Evolutionary conservation across 2,797 vertebrate genomes (phyloP), one percentile per base, ranked within the genome.

Genomic region (Parotocinclus haroldoi): DNA sequence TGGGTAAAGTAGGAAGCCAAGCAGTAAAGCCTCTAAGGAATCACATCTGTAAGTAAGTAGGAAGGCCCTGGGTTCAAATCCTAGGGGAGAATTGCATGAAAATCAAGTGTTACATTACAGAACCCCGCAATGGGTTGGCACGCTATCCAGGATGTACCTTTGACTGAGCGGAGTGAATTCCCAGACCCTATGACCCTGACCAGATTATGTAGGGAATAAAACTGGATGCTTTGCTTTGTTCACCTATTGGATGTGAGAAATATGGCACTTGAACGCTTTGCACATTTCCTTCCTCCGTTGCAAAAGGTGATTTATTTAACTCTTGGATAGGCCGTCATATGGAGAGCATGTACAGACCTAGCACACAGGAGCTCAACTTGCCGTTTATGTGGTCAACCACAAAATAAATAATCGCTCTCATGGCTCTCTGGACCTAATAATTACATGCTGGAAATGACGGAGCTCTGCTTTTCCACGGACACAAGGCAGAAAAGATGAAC

Each of bases 391-490:
- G 85, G 85, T 83, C 78, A 79, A 86, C 82, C 76, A 81, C 84
- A 78, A 84, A 87, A 80, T 80, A 86, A 83, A 88, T 84, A 84
- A 86, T 86, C 83, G 73, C 68, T 38, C 68, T 76, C 76, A 77
- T 85, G 78, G 71, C 78, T 86, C 7, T 46, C 62, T 73, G 84
- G 85, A 89, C 79, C 86, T 89, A 84, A 88, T 89, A 88, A 89
- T 89, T 89, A 88, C 84, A 84, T 75, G 75, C 75, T 81, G 77
- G 86, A 89, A 85, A 87, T 83, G 81, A 79, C 63, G 81, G 80
- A 82, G 76, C 45, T 77, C 79, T 85, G 79, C 76, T 87, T 91
- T 91, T 89, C 87, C 90, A 71, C 70, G 66, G 60, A 80, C 75
- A 77, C 80, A 79, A 72, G 60, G 39, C 51, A 73, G 63, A 82